Base-by-base conservation (phyloP, 2,797 vertebrate genomes). In the Crax fasciolata region DNA sequence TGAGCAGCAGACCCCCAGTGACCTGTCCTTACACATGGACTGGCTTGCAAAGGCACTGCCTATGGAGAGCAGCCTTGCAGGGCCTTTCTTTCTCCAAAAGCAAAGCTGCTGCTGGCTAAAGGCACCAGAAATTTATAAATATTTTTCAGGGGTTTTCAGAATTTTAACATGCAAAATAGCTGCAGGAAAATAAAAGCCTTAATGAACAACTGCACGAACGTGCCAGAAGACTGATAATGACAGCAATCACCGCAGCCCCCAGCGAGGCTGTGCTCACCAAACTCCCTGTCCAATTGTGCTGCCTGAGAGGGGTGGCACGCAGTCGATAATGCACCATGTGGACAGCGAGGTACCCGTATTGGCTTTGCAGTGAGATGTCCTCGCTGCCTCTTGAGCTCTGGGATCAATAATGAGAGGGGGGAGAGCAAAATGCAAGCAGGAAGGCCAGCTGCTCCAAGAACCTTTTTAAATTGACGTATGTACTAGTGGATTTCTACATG, bases 321-420 rank as follows among this genome's bases (percentile, higher is more conserved):
- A 54, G 76, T 94, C 87, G 83, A 62, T 94, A 87, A 79, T 4
- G 70, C 21, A 73, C 44, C 79, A 76, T 24, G 71, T 73, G 83
- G 85, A 84, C 63, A 76, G 71, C 63, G 88, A 77, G 59, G 81
- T 63, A 54, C 20, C 24, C 28, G 72, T 59, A 38, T 82, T 54
- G 78, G 23, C 2, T 3, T 80, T 44, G 8, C 74, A 67, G 67
- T 67, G 76, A 85, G 70, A 84, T 0, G 0, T 80, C 68, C 70
- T 91, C 24, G 19, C 28, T 55, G 81, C 46, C 82, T 89, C 70
- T 58, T 71, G 78, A 94, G 79, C 57, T 87, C 61, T 82, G 75
- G 75, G 75, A 91, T 95, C 82, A 78, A 90, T 92, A 92, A 87
- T 13, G 48, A 91, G 62, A 48, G 1, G 2, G 35, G 51, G 3